phyloP scores from a whole-genome alignment of 2,113 vertebrate species.

The Otocyon megalotis region DNA sequence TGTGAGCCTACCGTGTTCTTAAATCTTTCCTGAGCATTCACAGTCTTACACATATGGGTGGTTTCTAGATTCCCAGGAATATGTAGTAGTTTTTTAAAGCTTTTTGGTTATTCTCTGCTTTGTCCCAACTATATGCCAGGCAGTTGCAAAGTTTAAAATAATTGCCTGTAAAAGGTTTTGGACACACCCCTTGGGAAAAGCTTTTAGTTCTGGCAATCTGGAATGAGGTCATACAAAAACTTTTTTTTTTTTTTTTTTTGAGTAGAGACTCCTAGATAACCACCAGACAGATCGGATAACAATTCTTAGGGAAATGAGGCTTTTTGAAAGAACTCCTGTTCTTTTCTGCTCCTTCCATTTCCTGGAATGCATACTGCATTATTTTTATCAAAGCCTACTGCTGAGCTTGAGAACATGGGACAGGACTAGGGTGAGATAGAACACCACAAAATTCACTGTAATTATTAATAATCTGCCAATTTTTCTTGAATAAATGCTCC shows the following conservation, averaged over 20 bases:
- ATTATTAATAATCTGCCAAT: not conserved
- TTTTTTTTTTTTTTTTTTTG: not conserved
- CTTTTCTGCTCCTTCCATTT: not conserved
- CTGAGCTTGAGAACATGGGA: not conserved
- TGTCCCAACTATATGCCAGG: not conserved
- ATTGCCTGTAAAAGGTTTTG: not conserved
- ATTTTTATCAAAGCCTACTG: not conserved
- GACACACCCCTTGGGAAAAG: not conserved
- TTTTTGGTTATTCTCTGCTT: not conserved
- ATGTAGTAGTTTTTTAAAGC: not conserved
- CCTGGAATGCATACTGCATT: not conserved
- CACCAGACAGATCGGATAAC: not conserved
- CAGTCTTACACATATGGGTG: rapidly evolving
- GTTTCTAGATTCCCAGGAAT: not conserved
- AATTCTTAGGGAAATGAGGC: not conserved
- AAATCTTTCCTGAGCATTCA: not conserved
- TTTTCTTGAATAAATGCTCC: not conserved
- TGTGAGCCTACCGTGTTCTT: not conserved
- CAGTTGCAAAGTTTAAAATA: constrained; percentile 2
- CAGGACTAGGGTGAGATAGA: not conserved
- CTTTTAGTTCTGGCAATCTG: not conserved
- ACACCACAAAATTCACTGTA: not conserved
- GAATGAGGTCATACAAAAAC: not conserved
- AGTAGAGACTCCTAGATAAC: not conserved
- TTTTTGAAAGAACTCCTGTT: not conserved